A percentile compares a stretch with the other conserved stretches of the same genome.
These are phyloP conservation scores for Grantiella picta DNA, from an alignment of 2,113 vertebrate genomes.

Conservation along the genomic window DNA sequence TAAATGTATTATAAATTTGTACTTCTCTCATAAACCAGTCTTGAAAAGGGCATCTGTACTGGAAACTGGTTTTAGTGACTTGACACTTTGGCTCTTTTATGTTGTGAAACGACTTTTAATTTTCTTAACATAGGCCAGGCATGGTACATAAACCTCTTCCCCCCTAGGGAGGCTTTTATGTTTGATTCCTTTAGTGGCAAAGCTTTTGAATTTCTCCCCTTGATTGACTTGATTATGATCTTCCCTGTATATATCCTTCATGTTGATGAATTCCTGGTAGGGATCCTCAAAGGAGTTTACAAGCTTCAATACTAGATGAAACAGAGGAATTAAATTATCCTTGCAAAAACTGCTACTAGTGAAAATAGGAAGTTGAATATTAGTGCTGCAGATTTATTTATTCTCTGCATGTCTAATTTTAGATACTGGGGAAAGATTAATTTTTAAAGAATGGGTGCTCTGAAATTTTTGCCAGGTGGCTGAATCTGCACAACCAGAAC, in stretches of 20 bases:
- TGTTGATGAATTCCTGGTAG: slow-evolving; percentile 65
- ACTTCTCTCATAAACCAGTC: slow-evolving; percentile 70
- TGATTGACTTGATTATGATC: slow-evolving; percentile 69
- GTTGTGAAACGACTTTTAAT: slow-evolving; percentile 71
- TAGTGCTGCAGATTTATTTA: background rate
- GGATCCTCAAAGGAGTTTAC: slow-evolving; percentile 43
- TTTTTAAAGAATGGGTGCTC: background rate
- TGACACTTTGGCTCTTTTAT: slow-evolving; percentile 69
- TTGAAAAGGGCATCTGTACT: slow-evolving; percentile 65
- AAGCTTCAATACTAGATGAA: slow-evolving; percentile 35
- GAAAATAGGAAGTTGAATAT: slow-evolving; percentile 13
- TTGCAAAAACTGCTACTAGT: slow-evolving; percentile 7
- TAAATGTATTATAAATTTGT: slow-evolving; percentile 69
- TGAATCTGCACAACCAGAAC: background rate
- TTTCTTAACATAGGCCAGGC: slow-evolving; percentile 74
- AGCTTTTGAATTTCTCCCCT: slow-evolving; percentile 54
- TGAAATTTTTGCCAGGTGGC: background rate
- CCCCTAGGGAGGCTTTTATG: slow-evolving; percentile 57
- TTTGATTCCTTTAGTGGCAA: slow-evolving; percentile 62
- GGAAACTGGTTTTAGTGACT: slow-evolving; percentile 69
- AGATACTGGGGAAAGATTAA: background rate
- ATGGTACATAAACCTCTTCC: slow-evolving; percentile 65
- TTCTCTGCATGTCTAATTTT: background rate
- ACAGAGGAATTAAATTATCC: slow-evolving; percentile 56
- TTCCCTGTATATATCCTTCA: slow-evolving; percentile 54